Percentiles rank a stretch among this genome's conserved stretches.
Evolutionary conservation across 2,113 vertebrate genomes (phyloP).

Genomic region (Microtus montanus): DNA sequence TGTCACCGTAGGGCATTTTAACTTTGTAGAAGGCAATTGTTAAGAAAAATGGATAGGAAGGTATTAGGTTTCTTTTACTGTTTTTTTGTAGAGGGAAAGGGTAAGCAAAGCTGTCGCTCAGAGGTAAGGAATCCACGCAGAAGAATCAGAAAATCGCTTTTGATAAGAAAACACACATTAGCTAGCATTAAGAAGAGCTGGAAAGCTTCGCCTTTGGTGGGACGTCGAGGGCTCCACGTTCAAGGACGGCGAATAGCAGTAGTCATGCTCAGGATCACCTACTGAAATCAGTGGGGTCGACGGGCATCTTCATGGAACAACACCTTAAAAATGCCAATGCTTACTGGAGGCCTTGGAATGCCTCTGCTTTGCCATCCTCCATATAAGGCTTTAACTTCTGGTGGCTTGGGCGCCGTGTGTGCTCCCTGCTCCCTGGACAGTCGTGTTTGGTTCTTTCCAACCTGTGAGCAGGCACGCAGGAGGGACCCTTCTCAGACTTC

Average conservation of each 20-base stretch:
- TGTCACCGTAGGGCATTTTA: slow-evolving; percentile 29
- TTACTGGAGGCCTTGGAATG: background rate
- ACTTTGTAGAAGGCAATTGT: slow-evolving; percentile 63
- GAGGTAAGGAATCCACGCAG: background rate
- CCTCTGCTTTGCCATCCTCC: background rate
- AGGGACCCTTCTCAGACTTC: background rate
- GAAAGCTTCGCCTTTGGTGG: background rate
- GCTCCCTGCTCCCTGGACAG: background rate
- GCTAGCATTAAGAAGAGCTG: background rate
- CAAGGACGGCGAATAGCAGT: background rate
- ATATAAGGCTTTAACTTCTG: background rate
- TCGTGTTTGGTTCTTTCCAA: slow-evolving; percentile 8
- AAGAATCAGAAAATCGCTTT: background rate
- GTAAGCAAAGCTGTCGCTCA: background rate
- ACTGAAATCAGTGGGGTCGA: background rate
- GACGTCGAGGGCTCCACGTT: background rate
- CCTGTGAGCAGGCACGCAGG: background rate
- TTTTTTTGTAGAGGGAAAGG: background rate
- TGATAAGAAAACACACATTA: slow-evolving; percentile 37
- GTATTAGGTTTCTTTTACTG: background rate
- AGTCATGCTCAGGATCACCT: background rate
- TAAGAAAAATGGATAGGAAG: slow-evolving; percentile 57
- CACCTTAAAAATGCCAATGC: background rate
- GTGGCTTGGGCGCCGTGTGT: no score
- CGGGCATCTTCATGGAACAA: background rate